These are phyloP conservation scores for Dinoponera quadriceps DNA, from an alignment of 1,140 invertebrate genomes.

Conservation along the genomic window DNA sequence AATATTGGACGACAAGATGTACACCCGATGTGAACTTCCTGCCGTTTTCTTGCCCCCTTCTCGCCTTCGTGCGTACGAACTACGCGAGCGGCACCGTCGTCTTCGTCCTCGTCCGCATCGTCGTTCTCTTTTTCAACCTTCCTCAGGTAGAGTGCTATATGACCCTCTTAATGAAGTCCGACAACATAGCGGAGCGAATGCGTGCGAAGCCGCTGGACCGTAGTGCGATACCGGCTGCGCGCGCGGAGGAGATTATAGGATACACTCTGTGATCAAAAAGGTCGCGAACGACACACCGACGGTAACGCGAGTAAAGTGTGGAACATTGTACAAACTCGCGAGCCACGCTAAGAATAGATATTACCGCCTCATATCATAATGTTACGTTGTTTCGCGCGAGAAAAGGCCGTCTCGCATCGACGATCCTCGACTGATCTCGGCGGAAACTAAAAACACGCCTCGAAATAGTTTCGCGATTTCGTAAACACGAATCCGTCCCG, in stretches of 20 bases:
- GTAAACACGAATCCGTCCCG: no score
- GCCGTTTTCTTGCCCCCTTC: constrained; percentile 2
- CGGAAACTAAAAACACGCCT: not conserved
- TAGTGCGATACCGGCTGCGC: constrained; percentile 54
- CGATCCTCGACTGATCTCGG: not conserved
- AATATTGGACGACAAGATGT: constrained; percentile 54
- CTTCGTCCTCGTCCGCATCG: not conserved
- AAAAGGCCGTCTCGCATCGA: not conserved
- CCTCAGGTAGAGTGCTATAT: constrained; percentile 65
- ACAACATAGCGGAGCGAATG: constrained; percentile 66
- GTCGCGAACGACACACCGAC: constrained; percentile 45
- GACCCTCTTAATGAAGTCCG: constrained; percentile 73
- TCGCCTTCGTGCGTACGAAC: constrained; percentile 1
- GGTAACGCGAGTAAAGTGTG: constrained; percentile 54
- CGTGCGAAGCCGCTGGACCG: constrained; percentile 54
- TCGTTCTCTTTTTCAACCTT: constrained; percentile 59
- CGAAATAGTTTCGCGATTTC: no score
- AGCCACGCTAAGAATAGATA: constrained; percentile 45
- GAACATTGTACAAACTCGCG: constrained; percentile 28
- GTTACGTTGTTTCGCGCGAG: not conserved
- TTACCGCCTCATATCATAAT: constrained; percentile 37
- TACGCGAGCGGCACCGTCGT: constrained; percentile 2
- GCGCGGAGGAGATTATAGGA: constrained; percentile 61
- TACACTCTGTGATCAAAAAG: constrained; percentile 67
- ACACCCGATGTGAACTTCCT: constrained; percentile 38